Conservation (phyloP, 2,888 invertebrate species). For the Apeira syringaria region DNA sequence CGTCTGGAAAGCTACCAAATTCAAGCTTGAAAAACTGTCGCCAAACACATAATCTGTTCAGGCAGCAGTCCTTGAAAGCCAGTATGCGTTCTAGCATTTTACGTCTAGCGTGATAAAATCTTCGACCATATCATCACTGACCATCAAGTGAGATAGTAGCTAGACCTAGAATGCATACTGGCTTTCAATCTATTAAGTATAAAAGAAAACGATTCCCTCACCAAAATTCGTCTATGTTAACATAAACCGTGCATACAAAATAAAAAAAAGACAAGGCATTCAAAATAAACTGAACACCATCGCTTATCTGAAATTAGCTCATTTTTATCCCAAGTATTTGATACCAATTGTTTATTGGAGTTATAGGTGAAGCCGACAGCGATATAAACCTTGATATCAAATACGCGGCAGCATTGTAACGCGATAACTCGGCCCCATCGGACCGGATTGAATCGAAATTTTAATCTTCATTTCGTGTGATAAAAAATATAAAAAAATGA, state of each 20-base stretch:
- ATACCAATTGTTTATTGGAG: conserved; percentile 21
- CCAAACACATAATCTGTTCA: too few relatives aligned
- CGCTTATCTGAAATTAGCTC: conserved; percentile 16
- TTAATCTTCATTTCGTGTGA: conserved; percentile 11
- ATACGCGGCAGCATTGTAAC: conserved; percentile 25
- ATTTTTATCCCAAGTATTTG: conserved; percentile 22
- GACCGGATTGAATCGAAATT: conserved; percentile 11
- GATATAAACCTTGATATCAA: conserved; percentile 36
- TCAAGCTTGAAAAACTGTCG: too few relatives aligned
- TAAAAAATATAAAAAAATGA: conserved; percentile 20
- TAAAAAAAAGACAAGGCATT: conserved; percentile 22
- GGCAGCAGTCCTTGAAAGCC: too few relatives aligned
- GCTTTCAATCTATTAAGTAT: too few relatives aligned
- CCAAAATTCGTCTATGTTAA: conserved; percentile 10
- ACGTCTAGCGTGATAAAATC: too few relatives aligned
- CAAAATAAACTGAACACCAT: conserved; percentile 21
- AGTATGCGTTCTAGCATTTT: too few relatives aligned
- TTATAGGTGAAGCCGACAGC: conserved; percentile 22
- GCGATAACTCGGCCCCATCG: conserved; percentile 21
- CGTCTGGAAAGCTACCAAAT: too few relatives aligned
- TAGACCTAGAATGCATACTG: too few relatives aligned
- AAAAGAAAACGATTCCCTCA: too few relatives aligned
- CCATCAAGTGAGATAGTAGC: too few relatives aligned
- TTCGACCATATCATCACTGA: too few relatives aligned
- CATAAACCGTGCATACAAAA: conserved; percentile 19